Evolutionary conservation across 2,797 vertebrate genomes (phyloP).

Genomic region (Sparus aurata): DNA sequence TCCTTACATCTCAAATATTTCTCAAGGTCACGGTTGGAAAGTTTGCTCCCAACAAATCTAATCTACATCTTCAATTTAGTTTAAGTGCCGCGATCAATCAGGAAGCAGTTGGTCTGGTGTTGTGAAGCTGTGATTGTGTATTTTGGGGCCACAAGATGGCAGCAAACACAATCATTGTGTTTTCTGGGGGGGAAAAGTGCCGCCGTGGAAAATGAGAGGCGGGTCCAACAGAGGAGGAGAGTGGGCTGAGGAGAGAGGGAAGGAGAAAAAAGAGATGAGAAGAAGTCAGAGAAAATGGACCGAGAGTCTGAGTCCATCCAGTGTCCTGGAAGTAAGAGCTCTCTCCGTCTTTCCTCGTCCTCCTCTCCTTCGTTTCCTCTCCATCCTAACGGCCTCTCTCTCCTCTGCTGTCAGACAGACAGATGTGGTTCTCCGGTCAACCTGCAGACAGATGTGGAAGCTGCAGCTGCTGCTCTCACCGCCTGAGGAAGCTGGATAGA

Average conservation of each 20-base stretch:
- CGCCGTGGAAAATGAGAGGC: conserved; percentile 35
- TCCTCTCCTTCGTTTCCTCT: background rate
- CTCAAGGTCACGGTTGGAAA: too few relatives aligned
- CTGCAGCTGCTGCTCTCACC: conserved; percentile 29
- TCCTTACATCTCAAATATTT: too few relatives aligned
- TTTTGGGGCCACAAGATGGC: conserved; percentile 31
- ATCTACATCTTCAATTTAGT: too few relatives aligned
- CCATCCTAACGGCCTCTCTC: conserved; percentile 8
- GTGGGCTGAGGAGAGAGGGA: conserved; percentile 16
- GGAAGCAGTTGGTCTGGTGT: background rate
- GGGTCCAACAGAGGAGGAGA: conserved; percentile 46
- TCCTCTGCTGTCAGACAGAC: conserved; percentile 23
- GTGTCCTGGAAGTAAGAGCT: conserved; percentile 37
- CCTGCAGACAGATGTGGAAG: conserved; percentile 58
- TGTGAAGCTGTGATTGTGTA: too few relatives aligned
- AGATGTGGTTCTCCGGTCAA: conserved; percentile 41
- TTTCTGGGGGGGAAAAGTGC: background rate
- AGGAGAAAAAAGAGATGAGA: conserved; percentile 24
- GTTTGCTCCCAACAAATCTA: too few relatives aligned
- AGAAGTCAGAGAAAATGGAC: conserved; percentile 43
- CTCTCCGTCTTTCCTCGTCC: background rate
- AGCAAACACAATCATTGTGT: background rate
- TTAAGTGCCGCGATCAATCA: too few relatives aligned
- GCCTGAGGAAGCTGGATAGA: conserved; percentile 26
- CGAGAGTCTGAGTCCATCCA: conserved; percentile 20